Evolutionary conservation across 2,113 vertebrate genomes (phyloP).

Genomic region (Piprites chloris): DNA sequence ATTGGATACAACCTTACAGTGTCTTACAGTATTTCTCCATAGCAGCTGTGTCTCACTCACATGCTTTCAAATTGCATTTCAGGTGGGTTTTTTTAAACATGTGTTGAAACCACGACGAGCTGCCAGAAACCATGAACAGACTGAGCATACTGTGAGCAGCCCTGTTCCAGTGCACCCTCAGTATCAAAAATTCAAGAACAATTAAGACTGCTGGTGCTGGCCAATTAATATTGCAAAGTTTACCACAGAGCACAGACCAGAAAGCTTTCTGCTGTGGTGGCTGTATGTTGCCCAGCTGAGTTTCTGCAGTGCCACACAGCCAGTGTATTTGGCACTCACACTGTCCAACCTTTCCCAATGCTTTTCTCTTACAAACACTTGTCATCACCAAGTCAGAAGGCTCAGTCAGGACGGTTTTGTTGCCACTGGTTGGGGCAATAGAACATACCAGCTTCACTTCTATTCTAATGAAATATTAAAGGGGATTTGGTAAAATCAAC

Average conservation of each 20-base stretch:
- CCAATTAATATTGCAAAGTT: background rate
- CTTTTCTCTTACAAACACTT: background rate
- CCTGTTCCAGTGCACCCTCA: background rate
- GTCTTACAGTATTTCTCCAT: background rate
- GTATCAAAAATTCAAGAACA: background rate
- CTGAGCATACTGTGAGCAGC: too few species aligned
- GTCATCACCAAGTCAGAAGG: background rate
- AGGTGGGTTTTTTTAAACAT: background rate
- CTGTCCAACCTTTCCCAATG: background rate
- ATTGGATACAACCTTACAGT: background rate
- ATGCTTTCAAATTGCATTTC: background rate
- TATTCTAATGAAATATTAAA: background rate
- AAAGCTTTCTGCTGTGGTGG: background rate
- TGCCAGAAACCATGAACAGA: background rate
- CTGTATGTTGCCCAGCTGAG: background rate
- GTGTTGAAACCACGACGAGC: background rate
- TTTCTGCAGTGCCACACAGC: background rate
- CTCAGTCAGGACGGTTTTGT: background rate
- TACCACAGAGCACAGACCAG: accelerated
- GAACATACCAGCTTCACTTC: background rate
- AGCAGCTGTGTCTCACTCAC: background rate
- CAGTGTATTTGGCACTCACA: background rate
- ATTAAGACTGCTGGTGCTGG: background rate
- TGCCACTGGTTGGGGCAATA: background rate
- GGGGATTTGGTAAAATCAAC: background rate